phyloP scores from a whole-genome alignment of 2,888 invertebrate species.

The Ellobium chinense region DNA sequence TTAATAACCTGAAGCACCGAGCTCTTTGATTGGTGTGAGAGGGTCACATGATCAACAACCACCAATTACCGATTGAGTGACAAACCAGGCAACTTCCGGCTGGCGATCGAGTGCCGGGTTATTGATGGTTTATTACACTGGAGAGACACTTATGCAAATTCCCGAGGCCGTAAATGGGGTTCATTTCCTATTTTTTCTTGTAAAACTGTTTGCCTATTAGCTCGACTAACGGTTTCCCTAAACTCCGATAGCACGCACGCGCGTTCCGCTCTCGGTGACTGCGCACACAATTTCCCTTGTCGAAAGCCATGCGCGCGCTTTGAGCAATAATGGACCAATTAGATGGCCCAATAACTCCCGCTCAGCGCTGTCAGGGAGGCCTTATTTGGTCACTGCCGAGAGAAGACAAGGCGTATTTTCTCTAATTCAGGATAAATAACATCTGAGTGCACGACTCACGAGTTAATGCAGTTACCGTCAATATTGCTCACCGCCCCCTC shows the following conservation, averaged over 20 bases:
- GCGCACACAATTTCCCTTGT: slow-evolving; percentile 46
- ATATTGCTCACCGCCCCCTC: not conserved
- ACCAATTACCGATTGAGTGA: slow-evolving; percentile 42
- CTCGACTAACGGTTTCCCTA: slow-evolving; percentile 37
- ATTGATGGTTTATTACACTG: slow-evolving; percentile 48
- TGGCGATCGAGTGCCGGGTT: slow-evolving; percentile 45
- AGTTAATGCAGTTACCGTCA: slow-evolving; percentile 20
- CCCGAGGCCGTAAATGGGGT: slow-evolving; percentile 44
- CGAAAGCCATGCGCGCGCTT: slow-evolving; percentile 33
- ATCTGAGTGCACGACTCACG: slow-evolving; percentile 14
- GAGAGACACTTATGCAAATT: slow-evolving; percentile 51
- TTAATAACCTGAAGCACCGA: not conserved
- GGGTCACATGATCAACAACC: slow-evolving; percentile 39
- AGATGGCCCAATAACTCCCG: slow-evolving; percentile 43
- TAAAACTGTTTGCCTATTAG: slow-evolving; percentile 48
- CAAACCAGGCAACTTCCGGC: slow-evolving; percentile 44
- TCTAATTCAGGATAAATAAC: slow-evolving; percentile 30
- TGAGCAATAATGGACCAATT: slow-evolving; percentile 48
- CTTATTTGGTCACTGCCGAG: slow-evolving; percentile 28
- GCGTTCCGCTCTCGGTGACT: slow-evolving; percentile 24
- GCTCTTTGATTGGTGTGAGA: slow-evolving; percentile 18
- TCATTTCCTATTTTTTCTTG: slow-evolving; percentile 48
- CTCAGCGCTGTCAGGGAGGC: slow-evolving; percentile 22
- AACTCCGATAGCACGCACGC: slow-evolving; percentile 32
- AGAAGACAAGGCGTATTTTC: slow-evolving; percentile 31